Evolutionary conservation across 2,888 invertebrate species (phyloP).

Genomic region (Hydrotaea cyrtoneurina): DNA sequence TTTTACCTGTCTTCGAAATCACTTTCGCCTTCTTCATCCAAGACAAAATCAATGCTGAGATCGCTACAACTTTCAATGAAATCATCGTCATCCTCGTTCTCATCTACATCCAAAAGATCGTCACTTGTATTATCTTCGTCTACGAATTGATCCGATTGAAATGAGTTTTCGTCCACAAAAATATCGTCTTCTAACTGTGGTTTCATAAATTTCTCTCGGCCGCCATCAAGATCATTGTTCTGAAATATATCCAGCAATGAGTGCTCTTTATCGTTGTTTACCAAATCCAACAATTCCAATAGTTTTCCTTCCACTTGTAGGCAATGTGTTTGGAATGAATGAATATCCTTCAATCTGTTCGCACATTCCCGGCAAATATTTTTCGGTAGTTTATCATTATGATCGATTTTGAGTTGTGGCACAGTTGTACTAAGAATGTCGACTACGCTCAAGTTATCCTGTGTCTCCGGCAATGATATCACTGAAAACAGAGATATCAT

Average conservation of each 20-base stretch:
- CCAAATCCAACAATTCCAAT: conserved; percentile 43
- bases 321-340: conserved; percentile 50
- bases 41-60: conserved; percentile 55
- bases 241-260: conserved; percentile 3
- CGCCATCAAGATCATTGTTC: conserved; percentile 5
- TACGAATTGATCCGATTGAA: conserved; percentile 15
- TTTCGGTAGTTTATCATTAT: conserved; percentile 45
- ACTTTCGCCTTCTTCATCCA: conserved; percentile 45
- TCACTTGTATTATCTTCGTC: conserved; percentile 19
- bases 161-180: conserved; percentile 50
- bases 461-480: not conserved
- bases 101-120: conserved; percentile 38
- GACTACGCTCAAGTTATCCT: not conserved
- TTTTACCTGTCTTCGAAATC: conserved; percentile 53
- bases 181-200: conserved; percentile 47
- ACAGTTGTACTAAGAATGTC: conserved; percentile 30
- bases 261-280: not conserved
- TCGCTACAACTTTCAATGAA: conserved; percentile 64
- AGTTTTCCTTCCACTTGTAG: conserved; percentile 44
- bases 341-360: conserved; percentile 41
- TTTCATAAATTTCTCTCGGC: not conserved
- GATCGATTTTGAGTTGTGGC: conserved; percentile 48
- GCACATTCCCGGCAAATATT: conserved; percentile 39
- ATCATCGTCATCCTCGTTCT: conserved; percentile 41
- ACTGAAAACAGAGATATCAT: no score